phyloP scores from a whole-genome alignment of 1,140 invertebrate species.

The Drosophila watanabei region DNA sequence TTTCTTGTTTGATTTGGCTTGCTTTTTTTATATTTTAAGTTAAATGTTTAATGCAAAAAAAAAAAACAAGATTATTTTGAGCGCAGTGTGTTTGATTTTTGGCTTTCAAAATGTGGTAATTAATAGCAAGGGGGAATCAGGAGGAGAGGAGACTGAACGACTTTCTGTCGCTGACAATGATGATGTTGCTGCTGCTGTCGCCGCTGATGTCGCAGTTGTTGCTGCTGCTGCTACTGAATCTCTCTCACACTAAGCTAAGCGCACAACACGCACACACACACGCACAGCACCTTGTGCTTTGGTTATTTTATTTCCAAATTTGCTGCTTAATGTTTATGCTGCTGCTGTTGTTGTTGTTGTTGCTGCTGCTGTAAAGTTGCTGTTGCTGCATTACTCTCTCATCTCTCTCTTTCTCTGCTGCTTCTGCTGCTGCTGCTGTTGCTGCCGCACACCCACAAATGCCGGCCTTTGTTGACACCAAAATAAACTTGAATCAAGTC shows the following conservation, averaged over 20 bases:
- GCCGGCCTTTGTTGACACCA: slow-evolving; percentile 39
- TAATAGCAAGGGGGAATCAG: slow-evolving; percentile 30
- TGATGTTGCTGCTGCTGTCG: slow-evolving; percentile 78
- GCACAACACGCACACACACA: slow-evolving; percentile 36
- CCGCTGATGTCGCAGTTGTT: slow-evolving; percentile 45
- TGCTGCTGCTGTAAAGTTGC: slow-evolving; percentile 39
- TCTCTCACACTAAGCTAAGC: slow-evolving; percentile 44
- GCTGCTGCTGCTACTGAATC: slow-evolving; percentile 13
- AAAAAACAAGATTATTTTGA: slow-evolving; percentile 48
- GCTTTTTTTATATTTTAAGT: slow-evolving; percentile 28
- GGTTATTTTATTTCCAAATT: slow-evolving; percentile 10
- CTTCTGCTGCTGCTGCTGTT: not conserved
- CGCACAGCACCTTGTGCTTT: slow-evolving; percentile 9
- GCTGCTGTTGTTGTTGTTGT: slow-evolving; percentile 17
- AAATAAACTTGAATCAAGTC: slow-evolving; percentile 14
- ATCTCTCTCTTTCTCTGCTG: slow-evolving; percentile 8
- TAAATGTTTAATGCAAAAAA: slow-evolving; percentile 59
- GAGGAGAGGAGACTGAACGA: slow-evolving; percentile 38
- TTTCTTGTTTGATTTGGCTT: slow-evolving; percentile 37
- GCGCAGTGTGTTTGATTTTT: slow-evolving; percentile 44
- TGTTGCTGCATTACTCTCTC: slow-evolving; percentile 33
- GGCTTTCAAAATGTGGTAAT: slow-evolving; percentile 33
- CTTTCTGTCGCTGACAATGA: slow-evolving; percentile 78
- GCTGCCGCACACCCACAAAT: slow-evolving; percentile 8
- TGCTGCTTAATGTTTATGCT: slow-evolving; percentile 31